Percentiles rank a stretch among this genome's conserved stretches.
phyloP scores from a whole-genome alignment of 2,113 vertebrate species.

The Raja brachyura region DNA sequence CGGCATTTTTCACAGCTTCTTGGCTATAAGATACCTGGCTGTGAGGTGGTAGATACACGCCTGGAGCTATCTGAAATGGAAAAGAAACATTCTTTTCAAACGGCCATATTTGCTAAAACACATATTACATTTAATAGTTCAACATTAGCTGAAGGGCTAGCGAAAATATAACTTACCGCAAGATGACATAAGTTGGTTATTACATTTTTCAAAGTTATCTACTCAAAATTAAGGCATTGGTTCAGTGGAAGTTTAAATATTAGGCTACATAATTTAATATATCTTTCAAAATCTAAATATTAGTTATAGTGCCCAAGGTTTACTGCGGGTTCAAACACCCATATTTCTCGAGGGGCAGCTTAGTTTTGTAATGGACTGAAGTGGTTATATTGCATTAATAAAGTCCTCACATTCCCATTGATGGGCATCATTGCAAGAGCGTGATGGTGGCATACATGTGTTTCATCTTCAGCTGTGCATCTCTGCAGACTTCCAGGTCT shows the following conservation, averaged over 20 bases:
- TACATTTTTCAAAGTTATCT: background rate
- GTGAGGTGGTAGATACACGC: conserved; percentile 86
- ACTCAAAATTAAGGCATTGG: background rate
- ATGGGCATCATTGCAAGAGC: background rate
- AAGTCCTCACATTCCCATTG: background rate
- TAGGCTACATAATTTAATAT: background rate
- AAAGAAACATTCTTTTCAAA: background rate
- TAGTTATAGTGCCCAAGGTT: background rate
- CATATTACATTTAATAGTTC: too few species aligned
- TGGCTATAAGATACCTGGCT: conserved; percentile 73
- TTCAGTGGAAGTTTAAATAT: background rate
- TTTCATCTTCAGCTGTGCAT: background rate
- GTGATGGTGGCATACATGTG: background rate
- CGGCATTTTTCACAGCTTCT: conserved; percentile 77
- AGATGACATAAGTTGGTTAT: background rate
- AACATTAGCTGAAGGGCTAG: background rate
- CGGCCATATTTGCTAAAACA: background rate
- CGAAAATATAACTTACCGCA: background rate
- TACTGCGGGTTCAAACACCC: background rate
- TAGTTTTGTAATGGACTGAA: background rate
- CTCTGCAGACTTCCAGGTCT: background rate
- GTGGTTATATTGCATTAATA: background rate
- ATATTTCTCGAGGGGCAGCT: background rate
- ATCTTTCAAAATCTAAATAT: background rate
- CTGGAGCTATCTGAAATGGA: conserved; percentile 79